These are phyloP conservation scores for Ridgeia piscesae DNA, from an alignment of 1,140 invertebrate species.

Conservation along the genomic window DNA sequence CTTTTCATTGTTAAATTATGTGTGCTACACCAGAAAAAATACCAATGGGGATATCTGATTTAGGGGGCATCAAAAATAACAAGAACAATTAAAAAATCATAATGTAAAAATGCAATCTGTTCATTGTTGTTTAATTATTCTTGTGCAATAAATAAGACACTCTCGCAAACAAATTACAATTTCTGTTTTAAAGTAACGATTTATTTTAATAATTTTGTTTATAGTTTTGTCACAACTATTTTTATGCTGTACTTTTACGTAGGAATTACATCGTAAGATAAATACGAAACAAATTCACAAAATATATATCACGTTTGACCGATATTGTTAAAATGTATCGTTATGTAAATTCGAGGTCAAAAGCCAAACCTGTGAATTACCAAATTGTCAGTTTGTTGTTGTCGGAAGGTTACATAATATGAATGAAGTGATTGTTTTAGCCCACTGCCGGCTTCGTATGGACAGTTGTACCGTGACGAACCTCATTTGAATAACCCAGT, in stretches of 20 bases:
- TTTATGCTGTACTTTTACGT: not conserved
- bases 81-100: too few species aligned
- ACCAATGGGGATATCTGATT: too few species aligned
- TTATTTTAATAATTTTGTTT: too few species aligned
- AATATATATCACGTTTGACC: not conserved
- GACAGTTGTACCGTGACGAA: not conserved
- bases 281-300: not conserved
- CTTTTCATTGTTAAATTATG: too few species aligned
- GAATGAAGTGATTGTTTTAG: not conserved
- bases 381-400: not conserved
- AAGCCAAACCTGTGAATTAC: not conserved
- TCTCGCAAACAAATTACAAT: too few species aligned
- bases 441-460: not conserved
- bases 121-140: too few species aligned
- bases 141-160: too few species aligned
- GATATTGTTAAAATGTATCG: not conserved
- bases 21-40: too few species aligned
- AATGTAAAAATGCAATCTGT: too few species aligned
- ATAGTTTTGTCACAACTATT: not conserved
- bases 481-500: not conserved
- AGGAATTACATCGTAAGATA: not conserved
- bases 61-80: too few species aligned
- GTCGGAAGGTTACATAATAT: not conserved
- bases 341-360: not conserved
- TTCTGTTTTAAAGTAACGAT: too few species aligned